These are phyloP conservation scores for Heliocidaris tuberculata DNA, from an alignment of 35 echinoderm and acorn worm genomes.

Conservation along the genomic window DNA sequence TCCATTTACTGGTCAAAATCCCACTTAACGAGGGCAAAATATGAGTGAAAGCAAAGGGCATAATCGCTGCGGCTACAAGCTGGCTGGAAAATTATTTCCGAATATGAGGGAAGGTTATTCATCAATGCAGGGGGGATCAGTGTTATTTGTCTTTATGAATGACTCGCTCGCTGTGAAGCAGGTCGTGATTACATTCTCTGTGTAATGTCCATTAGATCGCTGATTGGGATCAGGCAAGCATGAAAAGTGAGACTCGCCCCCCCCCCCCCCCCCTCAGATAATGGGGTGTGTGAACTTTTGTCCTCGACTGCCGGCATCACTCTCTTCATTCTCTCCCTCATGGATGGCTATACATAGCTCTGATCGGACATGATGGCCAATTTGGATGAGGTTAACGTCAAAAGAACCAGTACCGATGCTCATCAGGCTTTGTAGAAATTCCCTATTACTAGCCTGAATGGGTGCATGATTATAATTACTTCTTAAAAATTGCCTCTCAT, in stretches of 20 bases:
- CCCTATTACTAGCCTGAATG: background rate
- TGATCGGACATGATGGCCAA: background rate
- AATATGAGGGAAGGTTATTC: background rate
- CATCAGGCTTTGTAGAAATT: background rate
- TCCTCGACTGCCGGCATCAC: background rate
- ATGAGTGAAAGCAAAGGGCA: background rate
- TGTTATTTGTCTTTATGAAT: background rate
- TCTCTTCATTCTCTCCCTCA: background rate
- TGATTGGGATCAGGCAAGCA: background rate
- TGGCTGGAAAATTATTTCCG: no score
- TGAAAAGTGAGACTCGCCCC: background rate
- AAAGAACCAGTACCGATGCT: background rate
- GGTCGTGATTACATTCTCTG: background rate
- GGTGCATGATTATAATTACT: background rate
- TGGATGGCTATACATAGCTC: background rate
- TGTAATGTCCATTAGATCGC: background rate
- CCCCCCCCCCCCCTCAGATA: background rate
- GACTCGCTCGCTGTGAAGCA: background rate
- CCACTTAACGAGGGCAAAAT: background rate
- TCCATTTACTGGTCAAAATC: background rate
- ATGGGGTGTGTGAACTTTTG: background rate
- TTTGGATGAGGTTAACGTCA: background rate
- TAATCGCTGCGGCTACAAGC: background rate
- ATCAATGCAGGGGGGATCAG: background rate
- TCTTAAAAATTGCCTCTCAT: background rate